Percentiles rank a stretch among this genome's conserved stretches.
Evolutionary conservation across 2,797 vertebrate genomes (phyloP).

Genomic region (Okamejei kenojei): DNA sequence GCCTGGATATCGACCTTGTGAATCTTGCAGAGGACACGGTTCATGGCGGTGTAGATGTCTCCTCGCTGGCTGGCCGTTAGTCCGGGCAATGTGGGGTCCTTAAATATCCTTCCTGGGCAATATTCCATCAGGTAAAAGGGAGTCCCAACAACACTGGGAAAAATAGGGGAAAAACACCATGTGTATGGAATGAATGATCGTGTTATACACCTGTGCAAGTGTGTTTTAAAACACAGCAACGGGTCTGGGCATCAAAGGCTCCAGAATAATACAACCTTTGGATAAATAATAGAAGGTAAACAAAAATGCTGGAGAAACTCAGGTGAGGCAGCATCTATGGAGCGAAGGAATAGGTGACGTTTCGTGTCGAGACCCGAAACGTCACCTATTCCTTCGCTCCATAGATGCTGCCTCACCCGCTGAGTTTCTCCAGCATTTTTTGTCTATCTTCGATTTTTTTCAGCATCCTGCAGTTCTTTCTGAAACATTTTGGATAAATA

Average conservation of each 20-base stretch:
- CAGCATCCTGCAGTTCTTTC: too few species aligned
- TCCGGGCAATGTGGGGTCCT: constrained; percentile 52
- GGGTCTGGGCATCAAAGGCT: not conserved
- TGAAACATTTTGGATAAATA: not conserved
- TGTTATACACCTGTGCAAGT: not conserved
- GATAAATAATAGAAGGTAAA: not conserved
- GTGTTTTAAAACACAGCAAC: not conserved
- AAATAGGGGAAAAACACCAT: not conserved
- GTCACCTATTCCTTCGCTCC: too few species aligned
- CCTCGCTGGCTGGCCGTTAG: constrained; percentile 48
- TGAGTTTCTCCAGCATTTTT: too few species aligned
- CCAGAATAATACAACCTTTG: not conserved
- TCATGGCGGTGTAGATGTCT: constrained; percentile 60
- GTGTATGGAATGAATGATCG: not conserved
- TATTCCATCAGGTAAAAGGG: constrained; percentile 69
- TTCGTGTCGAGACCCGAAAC: too few species aligned
- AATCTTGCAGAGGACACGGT: constrained; percentile 58
- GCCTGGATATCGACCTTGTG: constrained; percentile 56
- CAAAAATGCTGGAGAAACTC: too few species aligned
- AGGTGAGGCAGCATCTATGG: too few species aligned
- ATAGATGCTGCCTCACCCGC: too few species aligned
- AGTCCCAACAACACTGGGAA: constrained; percentile 57
- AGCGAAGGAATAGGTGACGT: too few species aligned
- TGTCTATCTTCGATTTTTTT: too few species aligned
- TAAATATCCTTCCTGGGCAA: constrained; percentile 57